Base-by-base conservation (phyloP, 2,113 vertebrate species). In the Pituophis catenifer region DNA sequence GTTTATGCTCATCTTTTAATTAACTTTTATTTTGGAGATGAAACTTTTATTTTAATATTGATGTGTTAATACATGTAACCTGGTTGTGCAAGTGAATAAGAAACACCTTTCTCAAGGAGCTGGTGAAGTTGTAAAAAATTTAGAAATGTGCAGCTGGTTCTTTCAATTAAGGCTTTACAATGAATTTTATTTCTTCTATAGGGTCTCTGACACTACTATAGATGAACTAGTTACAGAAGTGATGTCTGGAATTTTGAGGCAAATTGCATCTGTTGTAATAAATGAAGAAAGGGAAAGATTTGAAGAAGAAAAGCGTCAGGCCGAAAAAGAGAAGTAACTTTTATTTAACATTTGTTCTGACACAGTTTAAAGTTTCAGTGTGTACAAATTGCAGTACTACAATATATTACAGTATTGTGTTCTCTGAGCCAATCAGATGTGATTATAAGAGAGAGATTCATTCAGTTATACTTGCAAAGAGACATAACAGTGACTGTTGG, bases 281-380 rank as follows among this genome's bases (percentile, higher is more conserved):
- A 95, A 65, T 0, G 55, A 96, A 1, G 99, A 99, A 58, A 96
- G 92, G 53, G 96, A 98, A 90, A 98, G 98, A 0, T 95, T 98
- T 1, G 97, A 97, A 21, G 98, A 98, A 91, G 98, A 99, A 86
- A 98, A 96, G 89, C 98, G 97, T 62, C 98, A 91, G 94, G 97
- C 98, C 5, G 98, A 99, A 95, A 98, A 99, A 94, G 97, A 98
- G 93, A 98, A 99, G 99, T 98, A 75, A 95, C 93, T 0, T 44
- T 52, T 44, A 58, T 85, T 52, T 26, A 52, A n/a, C 12, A 19
- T 7, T 75, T 33, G 6, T 19, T 33, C 2, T 15, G 0, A 21
- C 65, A 75, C 70, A 38, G n/a, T 75, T 75, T 75, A 33, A 33
- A 54, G 11, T 23, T 0, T 0, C 0, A 17, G 44, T 87, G 0